Conservation (phyloP, 2,113 vertebrate species). For the Ammodytes dubius region DNA sequence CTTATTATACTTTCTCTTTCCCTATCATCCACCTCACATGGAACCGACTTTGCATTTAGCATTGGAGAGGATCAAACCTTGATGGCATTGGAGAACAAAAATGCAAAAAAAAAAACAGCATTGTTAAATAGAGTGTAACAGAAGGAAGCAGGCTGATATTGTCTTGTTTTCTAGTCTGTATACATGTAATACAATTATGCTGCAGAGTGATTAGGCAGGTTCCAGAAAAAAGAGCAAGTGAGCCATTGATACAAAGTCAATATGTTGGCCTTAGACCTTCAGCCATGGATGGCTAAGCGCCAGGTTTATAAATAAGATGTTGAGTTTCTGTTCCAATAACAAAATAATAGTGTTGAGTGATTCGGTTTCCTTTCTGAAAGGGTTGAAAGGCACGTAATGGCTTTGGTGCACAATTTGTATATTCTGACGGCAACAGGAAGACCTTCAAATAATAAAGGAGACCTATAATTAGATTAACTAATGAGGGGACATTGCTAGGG, state of each 20-base stretch:
- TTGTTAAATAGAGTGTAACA: conserved; percentile 39
- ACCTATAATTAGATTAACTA: conserved; percentile 49
- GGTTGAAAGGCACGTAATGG: conserved; percentile 29
- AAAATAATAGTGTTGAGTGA: conserved; percentile 52
- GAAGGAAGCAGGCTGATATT: conserved; percentile 22
- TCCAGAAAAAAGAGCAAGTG: conserved; percentile 43
- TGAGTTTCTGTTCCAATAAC: conserved; percentile 30
- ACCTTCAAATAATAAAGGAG: conserved; percentile 35
- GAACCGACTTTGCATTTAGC: conserved; percentile 20
- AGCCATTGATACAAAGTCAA: conserved; percentile 67
- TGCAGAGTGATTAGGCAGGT: conserved; percentile 45
- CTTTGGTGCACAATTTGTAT: conserved; percentile 41
- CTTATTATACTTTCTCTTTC: conserved; percentile 5
- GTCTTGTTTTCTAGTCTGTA: conserved; percentile 17
- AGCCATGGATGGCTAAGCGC: conserved; percentile 16
- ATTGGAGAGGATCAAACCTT: conserved; percentile 14
- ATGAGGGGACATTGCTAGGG: conserved; percentile 6
- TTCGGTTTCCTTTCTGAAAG: conserved; percentile 31
- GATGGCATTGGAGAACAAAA: conserved; percentile 10
- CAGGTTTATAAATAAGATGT: conserved; percentile 41
- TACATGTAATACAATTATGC: conserved; percentile 21
- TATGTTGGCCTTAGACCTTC: conserved; percentile 43
- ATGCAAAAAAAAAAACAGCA: conserved; percentile 33
- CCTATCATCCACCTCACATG: conserved; percentile 15
- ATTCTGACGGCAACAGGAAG: conserved; percentile 42